Conservation (phyloP, 92 coral and sea anemone genomes). For the Parazoanthus swiftii region DNA sequence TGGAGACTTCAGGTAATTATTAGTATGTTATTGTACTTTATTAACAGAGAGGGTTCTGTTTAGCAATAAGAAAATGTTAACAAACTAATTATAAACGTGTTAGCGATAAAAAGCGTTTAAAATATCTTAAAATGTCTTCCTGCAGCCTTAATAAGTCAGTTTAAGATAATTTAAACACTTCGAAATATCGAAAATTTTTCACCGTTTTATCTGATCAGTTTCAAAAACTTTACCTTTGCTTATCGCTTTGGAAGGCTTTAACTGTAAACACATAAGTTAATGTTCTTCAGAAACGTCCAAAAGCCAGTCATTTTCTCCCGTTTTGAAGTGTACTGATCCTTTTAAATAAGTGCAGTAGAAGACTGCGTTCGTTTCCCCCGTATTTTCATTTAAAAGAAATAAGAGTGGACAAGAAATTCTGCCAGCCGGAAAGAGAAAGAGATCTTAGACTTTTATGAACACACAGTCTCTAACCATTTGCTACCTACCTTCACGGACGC, state of each 20-base stretch:
- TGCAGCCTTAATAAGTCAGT: too few relatives aligned
- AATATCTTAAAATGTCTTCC: too few relatives aligned
- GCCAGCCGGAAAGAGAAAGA: not conserved
- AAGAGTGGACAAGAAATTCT: not conserved
- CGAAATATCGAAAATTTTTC: too few relatives aligned
- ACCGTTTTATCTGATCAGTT: too few relatives aligned
- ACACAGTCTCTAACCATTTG: not conserved
- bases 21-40: not conserved
- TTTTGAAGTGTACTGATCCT: not conserved
- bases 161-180: too few relatives aligned
- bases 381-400: not conserved
- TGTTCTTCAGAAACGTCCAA: not conserved
- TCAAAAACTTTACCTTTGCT: too few relatives aligned
- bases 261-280: too few relatives aligned
- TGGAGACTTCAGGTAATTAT: conserved; percentile 85
- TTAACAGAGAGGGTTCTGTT: not conserved
- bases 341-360: not conserved
- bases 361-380: not conserved
- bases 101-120: too few relatives aligned
- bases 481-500: not conserved
- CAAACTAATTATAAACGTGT: not conserved
- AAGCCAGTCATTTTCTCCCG: not conserved
- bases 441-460: not conserved
- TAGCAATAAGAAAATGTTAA: not conserved
- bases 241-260: not conserved